Base-by-base conservation (phyloP, 2,113 vertebrate genomes). In the Eudyptes chrysolophus region DNA sequence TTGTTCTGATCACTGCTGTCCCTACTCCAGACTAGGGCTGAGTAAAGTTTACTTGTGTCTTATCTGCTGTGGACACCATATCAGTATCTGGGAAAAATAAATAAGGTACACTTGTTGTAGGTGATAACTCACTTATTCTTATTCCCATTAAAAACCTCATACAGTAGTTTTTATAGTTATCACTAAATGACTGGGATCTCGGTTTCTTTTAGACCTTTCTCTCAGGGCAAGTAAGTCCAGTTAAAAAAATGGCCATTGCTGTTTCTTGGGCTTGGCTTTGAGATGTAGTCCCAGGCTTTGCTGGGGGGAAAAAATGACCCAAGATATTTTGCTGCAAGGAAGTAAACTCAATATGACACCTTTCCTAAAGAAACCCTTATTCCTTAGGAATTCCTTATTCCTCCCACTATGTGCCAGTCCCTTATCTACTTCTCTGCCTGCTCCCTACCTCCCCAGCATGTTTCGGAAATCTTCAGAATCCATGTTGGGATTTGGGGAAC, bases 281-380 rank as follows among this genome's bases (percentile, higher is more conserved):
- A 62, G 60, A 76, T 10, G 11, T 34, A 54, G 44, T 30, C 16
- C 30, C 24, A 40, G 30, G n/a, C 34, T 82, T 54, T 85, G 14
- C n/a, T 55, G 22, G 6, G 13, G 9, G 16, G 1, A 1, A 9
- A 10, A 51, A 82, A 49, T 1, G 0, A 71, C 54, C 46, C 10
- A 15, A 84, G 40, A 69, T 48, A 26, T 25, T 62, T 62, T 78
- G 42, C 55, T 81, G 19, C 72, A 79, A 42, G 38, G 21, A 64
- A 84, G 16, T 20, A 80, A 71, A 93, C n/a, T 20, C 32, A 9
- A n/a, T 58, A 42, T 6, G 11, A 55, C 24, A 49, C 38, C n/a
- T 90, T 85, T 75, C 26, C 52, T 85, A 64, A 46, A 88, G 46
- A 86, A 89, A 58, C 18, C 14, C 10, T 74, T 69, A 42, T 32